Conservation (phyloP, 2,113 vertebrate species). For the Hyla sarda region DNA sequence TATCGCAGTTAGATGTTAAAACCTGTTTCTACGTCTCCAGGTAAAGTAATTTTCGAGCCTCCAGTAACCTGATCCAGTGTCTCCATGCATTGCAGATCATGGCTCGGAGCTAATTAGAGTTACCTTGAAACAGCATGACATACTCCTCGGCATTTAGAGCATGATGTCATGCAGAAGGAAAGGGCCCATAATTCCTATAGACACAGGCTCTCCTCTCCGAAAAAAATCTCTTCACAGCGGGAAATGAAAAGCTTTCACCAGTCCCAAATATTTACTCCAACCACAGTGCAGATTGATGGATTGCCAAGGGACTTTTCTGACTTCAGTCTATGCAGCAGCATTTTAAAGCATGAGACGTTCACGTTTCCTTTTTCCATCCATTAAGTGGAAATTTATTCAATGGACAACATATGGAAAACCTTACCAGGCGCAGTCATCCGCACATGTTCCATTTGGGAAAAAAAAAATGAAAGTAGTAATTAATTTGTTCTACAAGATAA, state of each 20-base stretch:
- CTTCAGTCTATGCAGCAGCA: slow-evolving; percentile 5
- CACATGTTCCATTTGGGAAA: slow-evolving; percentile 22
- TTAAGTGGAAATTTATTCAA: slow-evolving; percentile 19
- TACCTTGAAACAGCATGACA: slow-evolving; percentile 47
- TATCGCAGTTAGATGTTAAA: neutral
- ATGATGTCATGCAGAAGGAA: slow-evolving; percentile 52
- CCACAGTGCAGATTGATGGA: slow-evolving; percentile 21
- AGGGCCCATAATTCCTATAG: slow-evolving; percentile 30
- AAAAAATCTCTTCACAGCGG: slow-evolving; percentile 4
- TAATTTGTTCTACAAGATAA: slow-evolving; percentile 45
- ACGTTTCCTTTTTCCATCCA: slow-evolving; percentile 23
- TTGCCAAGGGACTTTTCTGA: slow-evolving; percentile 23
- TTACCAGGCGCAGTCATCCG: neutral
- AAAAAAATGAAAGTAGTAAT: slow-evolving; percentile 20
- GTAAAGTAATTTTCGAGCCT: slow-evolving; percentile 16
- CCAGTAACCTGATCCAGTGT: slow-evolving; percentile 36
- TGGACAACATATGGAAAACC: slow-evolving; percentile 11
- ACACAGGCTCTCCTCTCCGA: neutral
- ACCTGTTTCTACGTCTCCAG: neutral
- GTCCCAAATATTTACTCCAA: slow-evolving; percentile 27
- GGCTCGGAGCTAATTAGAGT: slow-evolving; percentile 56
- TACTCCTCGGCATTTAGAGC: slow-evolving; percentile 43
- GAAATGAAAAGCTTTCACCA: slow-evolving; percentile 42
- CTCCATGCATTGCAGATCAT: slow-evolving; percentile 47
- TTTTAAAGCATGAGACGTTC: slow-evolving; percentile 15